Percentiles rank a stretch among this genome's conserved stretches.
These are phyloP conservation scores for Fragum fragum DNA, from an alignment of 2,888 invertebrate genomes.

Conservation along the genomic window DNA sequence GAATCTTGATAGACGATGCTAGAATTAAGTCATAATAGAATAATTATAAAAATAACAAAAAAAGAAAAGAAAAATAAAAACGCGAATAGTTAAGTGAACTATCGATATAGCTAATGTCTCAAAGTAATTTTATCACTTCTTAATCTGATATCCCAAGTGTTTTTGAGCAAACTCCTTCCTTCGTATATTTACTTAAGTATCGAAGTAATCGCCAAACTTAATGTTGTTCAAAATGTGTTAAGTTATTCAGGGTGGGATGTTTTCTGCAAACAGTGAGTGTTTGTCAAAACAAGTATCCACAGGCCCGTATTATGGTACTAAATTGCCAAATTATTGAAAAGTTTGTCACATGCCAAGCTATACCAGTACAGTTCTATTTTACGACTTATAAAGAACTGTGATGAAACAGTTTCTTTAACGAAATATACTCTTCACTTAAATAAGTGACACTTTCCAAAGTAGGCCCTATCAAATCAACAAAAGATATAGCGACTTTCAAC, in stretches of 20 bases:
- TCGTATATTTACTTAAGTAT: constrained; percentile 9
- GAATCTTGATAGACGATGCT: no score
- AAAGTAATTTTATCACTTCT: constrained; percentile 27
- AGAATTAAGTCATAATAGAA: no score
- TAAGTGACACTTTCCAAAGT: no score
- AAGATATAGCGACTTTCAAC: no score
- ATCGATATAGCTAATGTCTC: neutral
- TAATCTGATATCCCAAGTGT: constrained; percentile 18
- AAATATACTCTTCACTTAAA: no score
- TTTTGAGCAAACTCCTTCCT: constrained; percentile 20
- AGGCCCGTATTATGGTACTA: constrained; percentile 59
- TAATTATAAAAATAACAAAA: no score
- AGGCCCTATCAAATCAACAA: no score
- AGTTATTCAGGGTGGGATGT: constrained; percentile 68
- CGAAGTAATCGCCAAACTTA: constrained; percentile 3
- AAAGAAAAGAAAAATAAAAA: no score
- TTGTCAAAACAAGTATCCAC: constrained; percentile 64
- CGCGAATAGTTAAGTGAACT: neutral
- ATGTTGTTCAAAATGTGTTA: constrained; percentile 34
- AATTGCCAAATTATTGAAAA: constrained; percentile 61
- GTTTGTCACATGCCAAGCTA: constrained; percentile 38
- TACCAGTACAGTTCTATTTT: neutral
- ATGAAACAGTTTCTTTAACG: no score
- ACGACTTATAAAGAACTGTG: no score
- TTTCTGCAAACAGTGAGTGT: constrained; percentile 66